A percentile compares a stretch with the other conserved stretches of the same genome.
These are phyloP conservation scores for Enteromius fasciolatus DNA, from an alignment of 2,797 vertebrate genomes.

Conservation along the genomic window DNA sequence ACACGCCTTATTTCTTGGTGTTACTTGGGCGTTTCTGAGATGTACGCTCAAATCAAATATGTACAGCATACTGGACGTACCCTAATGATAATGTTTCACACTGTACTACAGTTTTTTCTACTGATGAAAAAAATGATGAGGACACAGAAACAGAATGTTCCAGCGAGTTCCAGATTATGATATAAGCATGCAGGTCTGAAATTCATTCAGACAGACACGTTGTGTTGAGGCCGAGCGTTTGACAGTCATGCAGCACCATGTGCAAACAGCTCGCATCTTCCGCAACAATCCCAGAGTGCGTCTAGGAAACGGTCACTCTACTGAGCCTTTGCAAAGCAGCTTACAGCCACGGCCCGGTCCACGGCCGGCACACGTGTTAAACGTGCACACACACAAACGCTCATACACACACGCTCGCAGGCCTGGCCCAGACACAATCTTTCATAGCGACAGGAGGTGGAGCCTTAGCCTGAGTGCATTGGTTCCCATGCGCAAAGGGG, in stretches of 20 bases:
- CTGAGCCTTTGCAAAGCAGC: conserved; percentile 74
- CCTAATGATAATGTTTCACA: neutral
- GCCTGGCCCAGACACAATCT: conserved; percentile 21
- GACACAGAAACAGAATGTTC: conserved; percentile 17
- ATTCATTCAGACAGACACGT: conserved; percentile 27
- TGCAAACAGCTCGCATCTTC: conserved; percentile 33
- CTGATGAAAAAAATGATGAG: neutral
- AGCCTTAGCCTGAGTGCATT: conserved; percentile 16
- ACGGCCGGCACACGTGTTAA: conserved; percentile 76
- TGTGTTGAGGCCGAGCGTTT: conserved; percentile 33
- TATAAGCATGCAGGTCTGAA: conserved; percentile 5
- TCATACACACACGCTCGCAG: conserved; percentile 5
- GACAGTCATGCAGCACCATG: conserved; percentile 40
- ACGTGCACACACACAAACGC: conserved; percentile 61
- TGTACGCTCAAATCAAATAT: neutral
- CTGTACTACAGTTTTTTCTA: neutral
- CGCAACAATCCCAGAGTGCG: conserved; percentile 64
- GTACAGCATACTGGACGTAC: neutral
- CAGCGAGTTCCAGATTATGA: neutral
- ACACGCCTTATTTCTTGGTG: neutral
- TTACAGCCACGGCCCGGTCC: conserved; percentile 69
- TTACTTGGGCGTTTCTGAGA: conserved; percentile 6
- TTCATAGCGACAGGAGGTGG: conserved; percentile 39
- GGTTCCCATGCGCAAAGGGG: conserved; percentile 7
- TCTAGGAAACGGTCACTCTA: conserved; percentile 68